Conservation (phyloP, 2,113 vertebrate genomes). For the Ciconia stormi region DNA sequence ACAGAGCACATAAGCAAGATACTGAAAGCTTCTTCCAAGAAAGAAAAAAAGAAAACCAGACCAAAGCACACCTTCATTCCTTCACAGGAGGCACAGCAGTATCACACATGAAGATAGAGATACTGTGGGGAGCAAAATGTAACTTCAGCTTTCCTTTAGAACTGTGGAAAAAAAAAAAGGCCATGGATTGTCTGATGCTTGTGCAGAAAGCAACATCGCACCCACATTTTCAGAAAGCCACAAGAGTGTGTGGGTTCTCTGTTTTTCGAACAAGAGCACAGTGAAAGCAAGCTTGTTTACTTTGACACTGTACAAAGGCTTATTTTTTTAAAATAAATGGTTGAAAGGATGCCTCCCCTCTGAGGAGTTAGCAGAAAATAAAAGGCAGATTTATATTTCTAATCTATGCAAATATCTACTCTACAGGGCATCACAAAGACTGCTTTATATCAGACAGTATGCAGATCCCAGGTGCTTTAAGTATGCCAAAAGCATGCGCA, state of each 20-base stretch:
- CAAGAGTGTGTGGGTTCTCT: conserved; percentile 20
- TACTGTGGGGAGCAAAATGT: background rate
- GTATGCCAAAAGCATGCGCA: conserved; percentile 8
- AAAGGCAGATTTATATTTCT: conserved; percentile 69
- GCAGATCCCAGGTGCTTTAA: conserved; percentile 60
- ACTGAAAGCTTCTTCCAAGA: background rate
- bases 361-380: conserved; percentile 48
- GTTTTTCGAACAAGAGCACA: conserved; percentile 52
- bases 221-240: conserved; percentile 34
- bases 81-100: background rate
- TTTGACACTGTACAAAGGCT: conserved; percentile 65
- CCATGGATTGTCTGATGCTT: background rate
- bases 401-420: conserved; percentile 72
- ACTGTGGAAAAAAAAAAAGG: background rate
- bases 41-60: background rate
- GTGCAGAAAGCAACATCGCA: background rate
- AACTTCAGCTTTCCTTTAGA: background rate
- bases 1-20: background rate
- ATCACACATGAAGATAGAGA: fast-evolving
- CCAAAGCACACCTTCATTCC: background rate
- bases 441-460: conserved; percentile 41
- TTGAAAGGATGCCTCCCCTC: conserved; percentile 46
- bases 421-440: conserved; percentile 62
- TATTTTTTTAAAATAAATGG: conserved; percentile 53
- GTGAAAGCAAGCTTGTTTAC: conserved; percentile 66